Conservation (phyloP, 2,888 invertebrate genomes). For the Perizoma flavofasciatum region DNA sequence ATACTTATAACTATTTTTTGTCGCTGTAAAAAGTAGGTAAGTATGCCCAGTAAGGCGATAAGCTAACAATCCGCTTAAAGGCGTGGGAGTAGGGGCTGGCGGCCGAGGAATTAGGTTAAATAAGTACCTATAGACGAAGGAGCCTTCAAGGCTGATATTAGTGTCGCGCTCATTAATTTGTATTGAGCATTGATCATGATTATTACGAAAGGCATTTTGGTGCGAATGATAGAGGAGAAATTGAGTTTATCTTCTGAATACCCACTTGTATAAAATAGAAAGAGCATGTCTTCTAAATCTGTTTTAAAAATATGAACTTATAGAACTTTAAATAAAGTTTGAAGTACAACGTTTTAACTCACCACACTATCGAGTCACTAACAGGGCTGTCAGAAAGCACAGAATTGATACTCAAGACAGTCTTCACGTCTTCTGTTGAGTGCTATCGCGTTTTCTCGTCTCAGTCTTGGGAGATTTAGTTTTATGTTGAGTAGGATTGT, state of each 20-base stretch:
- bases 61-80: slow-evolving; percentile 80
- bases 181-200: slow-evolving; percentile 23
- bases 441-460: slow-evolving; percentile 62
- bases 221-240: slow-evolving; percentile 6
- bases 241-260: too few relatives aligned
- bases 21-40: slow-evolving; percentile 75
- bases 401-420: slow-evolving; percentile 54
- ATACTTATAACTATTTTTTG: slow-evolving; percentile 71
- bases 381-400: slow-evolving; percentile 41
- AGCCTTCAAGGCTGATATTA: slow-evolving; percentile 34
- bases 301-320: not conserved
- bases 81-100: slow-evolving; percentile 59
- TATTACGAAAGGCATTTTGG: slow-evolving; percentile 17
- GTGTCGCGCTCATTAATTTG: slow-evolving; percentile 30
- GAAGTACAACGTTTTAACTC: slow-evolving; percentile 23
- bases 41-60: slow-evolving; percentile 70
- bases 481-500: slow-evolving; percentile 72
- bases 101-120: slow-evolving; percentile 69
- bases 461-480: slow-evolving; percentile 65
- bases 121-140: slow-evolving; percentile 64
- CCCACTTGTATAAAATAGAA: not conserved
- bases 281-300: too few relatives aligned
- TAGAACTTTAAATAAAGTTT: slow-evolving; percentile 11
- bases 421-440: slow-evolving; percentile 58
- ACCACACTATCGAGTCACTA: slow-evolving; percentile 33